A percentile compares a stretch with the other conserved stretches of the same genome.
phyloP scores from a whole-genome alignment of 2,797 vertebrate genomes.

The Taeniopygia guttata region DNA sequence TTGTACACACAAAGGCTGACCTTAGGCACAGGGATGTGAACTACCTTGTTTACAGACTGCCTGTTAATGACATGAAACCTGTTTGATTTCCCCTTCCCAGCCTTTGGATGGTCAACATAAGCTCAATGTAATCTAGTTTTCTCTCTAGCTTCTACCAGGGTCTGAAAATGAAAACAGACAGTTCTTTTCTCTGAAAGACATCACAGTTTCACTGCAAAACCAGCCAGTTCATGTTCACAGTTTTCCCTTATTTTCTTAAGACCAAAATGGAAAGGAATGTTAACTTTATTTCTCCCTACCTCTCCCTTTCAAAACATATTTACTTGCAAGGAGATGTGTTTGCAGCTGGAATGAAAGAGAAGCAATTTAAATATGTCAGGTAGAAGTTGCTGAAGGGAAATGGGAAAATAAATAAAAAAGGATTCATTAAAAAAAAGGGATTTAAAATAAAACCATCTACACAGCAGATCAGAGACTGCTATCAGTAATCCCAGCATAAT shows the following conservation, averaged over 20 bases:
- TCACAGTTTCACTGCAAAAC: background rate
- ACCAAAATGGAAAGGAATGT: background rate
- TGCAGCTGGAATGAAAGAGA: background rate
- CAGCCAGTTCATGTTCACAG: background rate
- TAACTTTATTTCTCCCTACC: background rate
- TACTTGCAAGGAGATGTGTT: conserved; percentile 29
- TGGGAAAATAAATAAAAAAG: conserved; percentile 22
- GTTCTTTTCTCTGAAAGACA: background rate
- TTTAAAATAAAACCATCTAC: conserved; percentile 20
- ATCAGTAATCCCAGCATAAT: conserved; percentile 39
- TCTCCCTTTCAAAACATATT: conserved; percentile 6
- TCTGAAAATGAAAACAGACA: background rate
- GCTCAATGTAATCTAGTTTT: background rate
- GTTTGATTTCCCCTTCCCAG: conserved; percentile 39
- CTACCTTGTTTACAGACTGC: conserved; percentile 39
- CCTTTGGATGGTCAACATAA: conserved; percentile 53
- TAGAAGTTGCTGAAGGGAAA: background rate
- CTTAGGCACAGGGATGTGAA: conserved; percentile 52
- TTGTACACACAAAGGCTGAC: conserved; percentile 32
- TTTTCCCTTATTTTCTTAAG: background rate
- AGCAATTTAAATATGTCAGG: background rate
- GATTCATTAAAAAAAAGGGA: background rate
- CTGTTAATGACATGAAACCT: conserved; percentile 39
- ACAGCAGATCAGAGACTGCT: conserved; percentile 1
- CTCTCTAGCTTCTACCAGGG: background rate